phyloP scores from a whole-genome alignment of 2,888 invertebrate species.

The Ophioninae sp. region DNA sequence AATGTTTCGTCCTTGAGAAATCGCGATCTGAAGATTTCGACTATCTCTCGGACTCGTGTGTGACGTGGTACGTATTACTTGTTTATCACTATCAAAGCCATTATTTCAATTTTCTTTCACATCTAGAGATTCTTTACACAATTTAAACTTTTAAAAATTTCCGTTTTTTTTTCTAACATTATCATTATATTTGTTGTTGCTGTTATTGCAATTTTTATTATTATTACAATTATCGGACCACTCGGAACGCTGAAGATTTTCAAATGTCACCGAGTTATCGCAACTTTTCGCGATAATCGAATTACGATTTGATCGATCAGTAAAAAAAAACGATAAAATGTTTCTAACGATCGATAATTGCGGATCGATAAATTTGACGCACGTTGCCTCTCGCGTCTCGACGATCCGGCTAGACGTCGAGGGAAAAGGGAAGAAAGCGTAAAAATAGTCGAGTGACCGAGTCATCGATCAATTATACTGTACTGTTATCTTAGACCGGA shows the following conservation, averaged over 20 bases:
- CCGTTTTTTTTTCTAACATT: not conserved
- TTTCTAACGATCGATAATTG: not conserved
- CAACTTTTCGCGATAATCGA: not conserved
- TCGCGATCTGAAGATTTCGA: no score
- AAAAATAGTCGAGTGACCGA: slow-evolving; percentile 57
- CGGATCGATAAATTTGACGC: not conserved
- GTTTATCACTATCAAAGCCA: not conserved
- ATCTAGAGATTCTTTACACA: not conserved
- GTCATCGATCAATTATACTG: slow-evolving; percentile 33
- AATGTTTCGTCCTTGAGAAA: no score
- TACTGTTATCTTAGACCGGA: slow-evolving; percentile 56
- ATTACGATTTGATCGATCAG: not conserved
- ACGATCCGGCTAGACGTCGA: not conserved
- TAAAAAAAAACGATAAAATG: not conserved
- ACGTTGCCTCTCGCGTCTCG: not conserved
- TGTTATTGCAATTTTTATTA: no score
- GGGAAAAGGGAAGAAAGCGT: not conserved
- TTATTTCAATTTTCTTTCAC: not conserved
- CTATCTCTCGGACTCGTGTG: no score
- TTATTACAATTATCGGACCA: no score
- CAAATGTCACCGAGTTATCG: not conserved
- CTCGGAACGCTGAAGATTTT: not conserved
- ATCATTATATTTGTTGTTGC: no score
- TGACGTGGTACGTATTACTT: no score
- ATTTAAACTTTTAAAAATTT: not conserved